Conservation (phyloP, 1,140 invertebrate species). For the Aphidius gifuensis region DNA sequence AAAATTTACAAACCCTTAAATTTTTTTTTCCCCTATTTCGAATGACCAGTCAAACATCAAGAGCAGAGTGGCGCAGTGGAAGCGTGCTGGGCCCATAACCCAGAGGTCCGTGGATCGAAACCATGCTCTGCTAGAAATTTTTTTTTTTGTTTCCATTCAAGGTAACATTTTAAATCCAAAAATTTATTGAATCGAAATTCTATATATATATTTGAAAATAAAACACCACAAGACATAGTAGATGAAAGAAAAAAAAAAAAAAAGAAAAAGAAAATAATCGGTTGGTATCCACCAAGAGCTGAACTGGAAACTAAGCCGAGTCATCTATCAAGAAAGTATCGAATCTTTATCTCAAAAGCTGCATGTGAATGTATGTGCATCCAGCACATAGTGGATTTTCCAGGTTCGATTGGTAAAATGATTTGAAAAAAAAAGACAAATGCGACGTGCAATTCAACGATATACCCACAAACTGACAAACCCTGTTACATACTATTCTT, state of each 20-base stretch:
- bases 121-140: constrained; percentile 78
- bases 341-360: constrained; percentile 9
- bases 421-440: constrained; percentile 39
- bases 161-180: too few relatives aligned
- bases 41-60: background rate
- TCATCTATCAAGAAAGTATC: constrained; percentile 44
- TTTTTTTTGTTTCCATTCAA: too few relatives aligned
- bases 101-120: constrained; percentile 96
- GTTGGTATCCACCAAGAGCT: constrained; percentile 44
- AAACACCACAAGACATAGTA: too few relatives aligned
- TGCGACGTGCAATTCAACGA: constrained; percentile 39
- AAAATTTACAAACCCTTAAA: too few relatives aligned
- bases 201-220: too few relatives aligned
- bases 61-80: constrained; percentile 96
- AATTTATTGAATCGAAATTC: too few relatives aligned
- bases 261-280: background rate
- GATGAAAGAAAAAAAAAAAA: background rate
- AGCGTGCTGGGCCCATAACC: constrained; percentile 98
- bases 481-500: constrained; percentile 26
- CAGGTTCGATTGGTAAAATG: constrained; percentile 15
- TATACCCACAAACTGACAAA: constrained; percentile 47
- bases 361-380: constrained; percentile 16
- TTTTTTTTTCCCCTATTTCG: too few relatives aligned
- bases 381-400: constrained; percentile 16
- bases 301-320: constrained; percentile 37